Conservation (phyloP, 1,140 invertebrate species). For the Asobara japonica region DNA sequence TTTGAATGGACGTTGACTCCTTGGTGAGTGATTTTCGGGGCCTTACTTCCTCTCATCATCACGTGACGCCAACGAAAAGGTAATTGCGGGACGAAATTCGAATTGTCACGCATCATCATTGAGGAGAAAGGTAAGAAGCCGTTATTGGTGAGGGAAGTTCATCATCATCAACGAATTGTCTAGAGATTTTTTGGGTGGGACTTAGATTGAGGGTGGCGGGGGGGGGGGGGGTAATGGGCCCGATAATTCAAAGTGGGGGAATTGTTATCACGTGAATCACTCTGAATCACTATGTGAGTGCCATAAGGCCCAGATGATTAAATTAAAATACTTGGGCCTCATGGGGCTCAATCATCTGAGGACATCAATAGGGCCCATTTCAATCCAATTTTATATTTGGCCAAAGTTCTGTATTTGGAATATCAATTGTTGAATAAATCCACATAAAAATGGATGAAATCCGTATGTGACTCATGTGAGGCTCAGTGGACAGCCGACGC, state of each 20-base stretch:
- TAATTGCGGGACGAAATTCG: slow-evolving; percentile 55
- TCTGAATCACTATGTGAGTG: too few species aligned
- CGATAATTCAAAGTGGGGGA: too few species aligned
- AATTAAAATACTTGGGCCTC: too few species aligned
- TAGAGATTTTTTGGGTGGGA: background rate
- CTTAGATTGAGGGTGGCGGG: background rate
- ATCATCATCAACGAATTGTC: slow-evolving; percentile 15
- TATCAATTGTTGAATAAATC: background rate
- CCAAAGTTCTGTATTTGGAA: too few species aligned
- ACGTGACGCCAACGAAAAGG: slow-evolving; percentile 44
- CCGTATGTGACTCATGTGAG: slow-evolving; percentile 33
- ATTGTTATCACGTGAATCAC: too few species aligned
- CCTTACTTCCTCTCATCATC: slow-evolving; percentile 29
- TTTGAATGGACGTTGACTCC: slow-evolving; percentile 2
- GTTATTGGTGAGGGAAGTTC: background rate
- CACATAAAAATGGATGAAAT: slow-evolving; percentile 35
- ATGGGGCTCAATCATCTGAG: too few species aligned
- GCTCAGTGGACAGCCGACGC: slow-evolving; percentile 45
- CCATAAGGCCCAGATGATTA: too few species aligned
- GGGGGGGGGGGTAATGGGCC: background rate
- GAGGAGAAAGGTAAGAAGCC: background rate
- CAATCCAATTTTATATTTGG: too few species aligned
- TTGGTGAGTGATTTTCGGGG: slow-evolving; percentile 2
- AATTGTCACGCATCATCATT: slow-evolving; percentile 56
- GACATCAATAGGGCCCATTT: too few species aligned